Base-by-base conservation (phyloP, 1,140 invertebrate genomes). In the Leptinotarsa lineolata region DNA sequence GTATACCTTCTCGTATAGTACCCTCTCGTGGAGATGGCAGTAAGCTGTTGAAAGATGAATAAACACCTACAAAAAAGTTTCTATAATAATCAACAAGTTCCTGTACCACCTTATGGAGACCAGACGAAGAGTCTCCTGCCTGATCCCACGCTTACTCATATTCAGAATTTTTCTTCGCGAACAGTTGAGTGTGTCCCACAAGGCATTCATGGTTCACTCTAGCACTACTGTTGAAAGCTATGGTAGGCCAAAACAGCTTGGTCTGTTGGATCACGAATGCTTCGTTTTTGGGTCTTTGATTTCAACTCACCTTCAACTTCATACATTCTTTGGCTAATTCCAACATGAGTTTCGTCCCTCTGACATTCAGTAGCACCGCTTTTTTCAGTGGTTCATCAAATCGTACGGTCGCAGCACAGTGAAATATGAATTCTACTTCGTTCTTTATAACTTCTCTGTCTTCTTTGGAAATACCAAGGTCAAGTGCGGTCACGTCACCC, bases 401-500 rank as follows among this genome's bases (percentile, higher is more conserved):
- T 21, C 89, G 83, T 0, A 92, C 89, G 0, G 91, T 91, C 0
- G 91, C 91, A 2, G 91, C 91, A 64, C 88, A 87, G 79, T 92
- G 90, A 82, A 91, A 90, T 1, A 92, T 88, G 12, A 91, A 85
- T 18, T 90, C 85, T 2, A 88, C 86, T 83, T 93, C 86, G 4
- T 89, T 84, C 13, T 79, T 78, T 0, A 90, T 76, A 4, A 77
- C 82, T 44, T 81, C 75, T 60, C 83, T 80, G 68, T 90, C 88
- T 2, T 83, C 63, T 4, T 79, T 68, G 4, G 80, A 73, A 3
- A 91, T 83, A 0, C 88, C 89, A 6, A 91, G 80, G 13, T 85
- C 85, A 18, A 89, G 88, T 21, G 88, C 78, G 5, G 89, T 85
- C 1, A 96, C 91, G 84, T 99, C 96, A 1, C 96, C 96, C 39